Evolutionary conservation across 2,888 invertebrate species (phyloP).

Genomic region (Lymantria monacha): DNA sequence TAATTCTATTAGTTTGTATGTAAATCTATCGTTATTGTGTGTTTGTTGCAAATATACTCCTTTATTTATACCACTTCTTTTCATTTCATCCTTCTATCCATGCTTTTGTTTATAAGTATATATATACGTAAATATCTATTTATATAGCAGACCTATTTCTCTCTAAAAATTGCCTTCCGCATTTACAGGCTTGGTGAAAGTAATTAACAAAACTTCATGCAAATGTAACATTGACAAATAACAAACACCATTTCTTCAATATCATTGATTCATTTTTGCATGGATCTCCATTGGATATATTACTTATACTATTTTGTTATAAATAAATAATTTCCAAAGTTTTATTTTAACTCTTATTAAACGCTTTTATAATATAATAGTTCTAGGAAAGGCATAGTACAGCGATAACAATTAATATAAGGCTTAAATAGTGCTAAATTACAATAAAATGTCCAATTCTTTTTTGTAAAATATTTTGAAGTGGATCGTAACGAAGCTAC

Average conservation of each 20-base stretch:
- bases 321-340: conserved; percentile 47
- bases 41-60: conserved; percentile 82
- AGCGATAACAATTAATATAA: conserved; percentile 64
- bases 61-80: conserved; percentile 80
- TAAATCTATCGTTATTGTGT: conserved; percentile 77
- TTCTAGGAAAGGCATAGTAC: conserved; percentile 73
- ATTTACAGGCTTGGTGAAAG: conserved; percentile 72
- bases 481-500: conserved; percentile 13
- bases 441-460: conserved; percentile 31
- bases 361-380: conserved; percentile 72
- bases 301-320: conserved; percentile 47
- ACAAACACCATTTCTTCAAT: conserved; percentile 80
- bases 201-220: conserved; percentile 66
- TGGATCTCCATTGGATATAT: conserved; percentile 74
- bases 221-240: conserved; percentile 58
- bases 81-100: conserved; percentile 79
- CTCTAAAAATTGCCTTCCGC: conserved; percentile 62
- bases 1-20: conserved; percentile 56
- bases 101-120: conserved; percentile 72
- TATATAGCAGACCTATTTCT: conserved; percentile 73
- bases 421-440: conserved; percentile 70
- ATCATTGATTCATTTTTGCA: conserved; percentile 79
- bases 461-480: conserved; percentile 40
- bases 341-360: conserved; percentile 54
- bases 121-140: conserved; percentile 26